phyloP scores from a whole-genome alignment of 2,113 vertebrate species.

The Lophura nycthemera region DNA sequence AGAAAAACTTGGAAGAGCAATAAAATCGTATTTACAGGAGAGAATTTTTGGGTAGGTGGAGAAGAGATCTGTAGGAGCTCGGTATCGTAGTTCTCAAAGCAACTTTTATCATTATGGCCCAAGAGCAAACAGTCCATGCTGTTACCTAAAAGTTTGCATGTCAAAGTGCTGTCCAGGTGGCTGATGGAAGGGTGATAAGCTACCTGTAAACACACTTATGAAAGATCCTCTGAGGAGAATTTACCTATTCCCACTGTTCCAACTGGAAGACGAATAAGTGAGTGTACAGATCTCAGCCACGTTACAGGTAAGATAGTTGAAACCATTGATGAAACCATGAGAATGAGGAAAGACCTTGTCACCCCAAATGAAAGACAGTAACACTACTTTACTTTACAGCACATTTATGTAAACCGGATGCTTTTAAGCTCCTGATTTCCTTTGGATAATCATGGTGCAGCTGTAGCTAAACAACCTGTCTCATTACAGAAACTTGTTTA shows the following conservation, averaged over 20 bases:
- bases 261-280: neutral
- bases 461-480: constrained; percentile 28
- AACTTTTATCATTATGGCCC: neutral
- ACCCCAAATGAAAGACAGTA: neutral
- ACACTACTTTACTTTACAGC: neutral
- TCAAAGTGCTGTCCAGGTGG: neutral
- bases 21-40: no score
- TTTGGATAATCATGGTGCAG: neutral
- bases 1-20: neutral
- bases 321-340: neutral
- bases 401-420: neutral
- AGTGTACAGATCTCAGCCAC: rapidly evolving
- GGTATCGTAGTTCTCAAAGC: neutral
- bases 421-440: constrained; percentile 34
- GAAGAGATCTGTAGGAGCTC: neutral
- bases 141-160: neutral
- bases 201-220: neutral
- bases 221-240: neutral
- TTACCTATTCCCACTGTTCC: neutral
- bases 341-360: neutral
- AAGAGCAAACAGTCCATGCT: neutral
- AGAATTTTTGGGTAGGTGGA: neutral
- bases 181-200: neutral
- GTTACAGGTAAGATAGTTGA: neutral
- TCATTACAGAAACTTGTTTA: constrained; percentile 9